Evolutionary conservation across 1,140 invertebrate species (phyloP).

Genomic region (Panagrolaimus sp.): DNA sequence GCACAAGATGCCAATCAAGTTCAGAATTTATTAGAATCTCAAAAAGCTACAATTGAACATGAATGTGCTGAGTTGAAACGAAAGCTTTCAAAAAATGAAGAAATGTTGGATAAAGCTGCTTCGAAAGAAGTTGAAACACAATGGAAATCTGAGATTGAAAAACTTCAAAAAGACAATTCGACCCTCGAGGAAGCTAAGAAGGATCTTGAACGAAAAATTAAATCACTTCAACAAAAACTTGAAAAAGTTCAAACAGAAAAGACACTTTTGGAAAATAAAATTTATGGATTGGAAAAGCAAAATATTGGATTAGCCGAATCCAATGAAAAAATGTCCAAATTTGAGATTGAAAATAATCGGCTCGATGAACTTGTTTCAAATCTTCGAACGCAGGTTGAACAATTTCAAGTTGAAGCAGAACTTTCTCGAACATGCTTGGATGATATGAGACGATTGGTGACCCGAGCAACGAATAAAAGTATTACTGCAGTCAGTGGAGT

Average conservation of each 20-base stretch:
- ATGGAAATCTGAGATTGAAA: background rate
- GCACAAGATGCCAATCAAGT: background rate
- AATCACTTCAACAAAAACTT: background rate
- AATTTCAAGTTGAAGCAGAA: conserved; percentile 28
- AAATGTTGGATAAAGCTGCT: background rate
- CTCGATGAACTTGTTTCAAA: conserved; percentile 11
- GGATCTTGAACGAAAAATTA: background rate
- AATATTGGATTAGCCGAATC: background rate
- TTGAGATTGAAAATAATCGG: conserved; percentile 10
- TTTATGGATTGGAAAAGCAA: background rate
- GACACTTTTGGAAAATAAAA: background rate
- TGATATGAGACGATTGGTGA: conserved; percentile 22
- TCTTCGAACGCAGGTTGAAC: conserved; percentile 1
- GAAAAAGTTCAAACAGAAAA: background rate
- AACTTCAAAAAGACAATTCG: background rate
- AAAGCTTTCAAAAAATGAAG: background rate
- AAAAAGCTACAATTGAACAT: background rate
- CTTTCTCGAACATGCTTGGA: conserved; percentile 35
- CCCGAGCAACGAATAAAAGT: background rate
- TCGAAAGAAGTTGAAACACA: background rate
- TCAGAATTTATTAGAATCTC: background rate
- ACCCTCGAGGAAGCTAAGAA: background rate
- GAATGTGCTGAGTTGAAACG: background rate
- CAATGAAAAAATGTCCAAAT: background rate
- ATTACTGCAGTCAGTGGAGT: background rate